Evolutionary conservation across 2,113 vertebrate genomes (phyloP), one percentile per base, ranked within the genome.

Genomic region (Prolemur simus): DNA sequence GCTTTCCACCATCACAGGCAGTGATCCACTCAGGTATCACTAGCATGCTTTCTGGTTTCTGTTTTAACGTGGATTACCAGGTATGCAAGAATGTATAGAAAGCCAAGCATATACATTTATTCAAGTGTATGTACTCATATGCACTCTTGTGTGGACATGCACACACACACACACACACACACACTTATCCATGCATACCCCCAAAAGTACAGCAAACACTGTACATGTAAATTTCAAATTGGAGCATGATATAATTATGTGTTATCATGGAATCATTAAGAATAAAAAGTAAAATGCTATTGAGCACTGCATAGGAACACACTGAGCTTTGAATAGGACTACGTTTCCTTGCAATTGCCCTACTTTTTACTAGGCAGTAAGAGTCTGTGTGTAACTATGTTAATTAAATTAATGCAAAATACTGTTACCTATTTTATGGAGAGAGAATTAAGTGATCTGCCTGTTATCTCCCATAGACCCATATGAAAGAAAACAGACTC

Each of bases 341-440:
- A 86, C 5, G 87, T 78, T 89, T 54, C 32, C 34, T 92, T 93
- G 42, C 13, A 68, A 68, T 2, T 64, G 8, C 54, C 52, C 27
- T 95, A 39, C 12, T 42, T 93, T 54, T 91, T 90, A 69, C 47
- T 76, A 69, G 20, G 60, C 18, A 95, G 29, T 77, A 85, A 86
- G 23, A 89, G 39, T 37, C 13, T 69, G 11, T 63, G 15, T 42
- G 37, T 47, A 95, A 54, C 13, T 58, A 11, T 39, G 49, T 93
- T 83, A 93, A 94, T 84, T 63, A 96, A 91, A 69, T 78, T 39
- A 96, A 94, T 45, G 34, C 34, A 86, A 88, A 91, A 97, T 64
- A 82, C 2, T 56, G 20, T 52, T 86, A 42, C 18, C 21, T 84
- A 27, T 80, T 95, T 87, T 47, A 91, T 80, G 39, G 69, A 95